Percentiles rank a stretch among this genome's conserved stretches.
Evolutionary conservation across 2,113 vertebrate genomes (phyloP).

Genomic region (Vidua macroura): DNA sequence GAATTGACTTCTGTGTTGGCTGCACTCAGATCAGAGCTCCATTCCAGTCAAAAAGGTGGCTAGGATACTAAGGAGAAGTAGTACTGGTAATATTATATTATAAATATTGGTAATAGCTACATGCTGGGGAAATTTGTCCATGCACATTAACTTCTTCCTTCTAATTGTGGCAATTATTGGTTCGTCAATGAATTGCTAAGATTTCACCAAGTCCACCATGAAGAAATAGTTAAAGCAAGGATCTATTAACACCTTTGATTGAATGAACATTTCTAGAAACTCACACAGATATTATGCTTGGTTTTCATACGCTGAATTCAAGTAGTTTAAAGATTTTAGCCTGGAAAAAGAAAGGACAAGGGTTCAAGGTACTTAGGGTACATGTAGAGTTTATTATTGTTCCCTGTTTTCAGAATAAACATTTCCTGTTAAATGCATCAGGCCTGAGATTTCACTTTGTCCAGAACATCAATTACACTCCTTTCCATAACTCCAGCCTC

Average conservation of each 20-base stretch:
- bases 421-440: not conserved
- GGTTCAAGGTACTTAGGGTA: not conserved
- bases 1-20: not conserved
- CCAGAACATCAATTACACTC: not conserved
- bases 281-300: not conserved
- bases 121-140: not conserved
- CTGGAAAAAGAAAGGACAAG: not conserved
- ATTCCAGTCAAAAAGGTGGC: not conserved
- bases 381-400: not conserved
- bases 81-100: not conserved
- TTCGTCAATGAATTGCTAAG: not conserved
- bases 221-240: not conserved
- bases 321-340: not conserved
- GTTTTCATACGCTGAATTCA: not conserved
- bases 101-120: not conserved
- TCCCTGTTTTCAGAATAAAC: not conserved
- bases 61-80: not conserved
- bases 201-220: rapidly evolving
- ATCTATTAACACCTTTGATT: not conserved
- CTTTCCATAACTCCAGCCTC: not conserved
- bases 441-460: not conserved
- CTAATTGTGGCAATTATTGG: not conserved
- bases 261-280: not conserved
- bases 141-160: rapidly evolving
- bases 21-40: not conserved